These are phyloP conservation scores for Campoplex capitator DNA, from an alignment of 2,888 invertebrate species.

Conservation along the genomic window DNA sequence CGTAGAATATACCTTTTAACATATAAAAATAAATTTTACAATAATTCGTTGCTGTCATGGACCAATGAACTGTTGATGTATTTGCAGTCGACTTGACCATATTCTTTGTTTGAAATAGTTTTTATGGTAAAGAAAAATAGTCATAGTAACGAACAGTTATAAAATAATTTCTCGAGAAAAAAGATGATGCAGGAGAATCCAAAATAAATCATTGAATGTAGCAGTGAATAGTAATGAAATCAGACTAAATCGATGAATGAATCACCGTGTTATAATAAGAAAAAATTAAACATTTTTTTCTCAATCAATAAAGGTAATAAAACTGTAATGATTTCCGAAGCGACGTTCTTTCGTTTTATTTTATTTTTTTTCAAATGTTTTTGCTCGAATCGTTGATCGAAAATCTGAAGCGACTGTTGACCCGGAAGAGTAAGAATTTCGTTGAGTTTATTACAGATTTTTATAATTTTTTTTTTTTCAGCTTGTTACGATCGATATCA, in stretches of 20 bases:
- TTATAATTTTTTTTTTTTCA: neutral
- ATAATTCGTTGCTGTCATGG: no score
- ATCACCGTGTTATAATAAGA: no score
- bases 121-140: no score
- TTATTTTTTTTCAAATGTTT: neutral
- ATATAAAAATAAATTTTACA: neutral
- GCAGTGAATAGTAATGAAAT: neutral
- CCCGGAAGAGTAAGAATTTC: neutral
- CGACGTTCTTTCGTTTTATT: neutral
- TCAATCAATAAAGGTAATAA: no score
- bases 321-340: neutral
- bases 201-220: neutral
- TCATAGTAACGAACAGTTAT: no score
- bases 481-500: constrained; percentile 32
- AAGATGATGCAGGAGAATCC: neutral
- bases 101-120: neutral
- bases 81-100: neutral
- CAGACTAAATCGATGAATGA: no score
- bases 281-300: neutral
- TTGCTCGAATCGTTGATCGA: neutral
- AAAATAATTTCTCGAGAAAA: neutral
- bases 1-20: neutral
- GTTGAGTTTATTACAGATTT: neutral
- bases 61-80: no score
- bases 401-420: neutral